Conservation (phyloP, 2,113 vertebrate species). For the Saimiri boliviensis region DNA sequence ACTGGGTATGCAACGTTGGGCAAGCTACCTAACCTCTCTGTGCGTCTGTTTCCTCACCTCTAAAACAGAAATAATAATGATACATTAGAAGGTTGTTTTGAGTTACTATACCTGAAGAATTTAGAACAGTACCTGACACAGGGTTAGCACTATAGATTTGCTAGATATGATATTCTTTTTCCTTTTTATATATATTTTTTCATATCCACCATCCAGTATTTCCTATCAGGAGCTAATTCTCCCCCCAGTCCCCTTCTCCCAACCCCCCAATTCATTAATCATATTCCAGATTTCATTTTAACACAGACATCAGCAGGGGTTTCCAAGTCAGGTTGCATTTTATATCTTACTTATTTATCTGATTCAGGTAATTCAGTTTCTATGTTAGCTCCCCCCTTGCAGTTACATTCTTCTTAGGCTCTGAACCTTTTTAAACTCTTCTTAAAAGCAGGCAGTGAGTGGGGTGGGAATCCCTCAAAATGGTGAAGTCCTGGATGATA, state of each 20-base stretch:
- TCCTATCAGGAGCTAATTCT: not conserved
- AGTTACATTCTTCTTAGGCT: not conserved
- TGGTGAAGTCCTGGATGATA: not conserved
- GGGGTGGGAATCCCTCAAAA: not conserved
- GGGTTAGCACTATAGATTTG: not conserved
- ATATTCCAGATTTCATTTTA: conserved; percentile 19
- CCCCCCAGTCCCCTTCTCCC: not conserved
- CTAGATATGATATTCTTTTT: not conserved
- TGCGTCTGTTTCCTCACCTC: not conserved
- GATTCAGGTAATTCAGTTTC: not conserved
- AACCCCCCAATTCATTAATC: not conserved
- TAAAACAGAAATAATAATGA: not conserved
- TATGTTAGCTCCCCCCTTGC: not conserved
- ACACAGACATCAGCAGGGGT: not conserved
- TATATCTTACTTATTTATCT: not conserved
- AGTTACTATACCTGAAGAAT: not conserved
- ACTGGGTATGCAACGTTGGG: not conserved
- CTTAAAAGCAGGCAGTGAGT: not conserved
- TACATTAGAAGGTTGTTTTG: not conserved
- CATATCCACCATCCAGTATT: not conserved
- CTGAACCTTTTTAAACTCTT: not conserved
- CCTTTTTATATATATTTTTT: not conserved
- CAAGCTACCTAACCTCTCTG: not conserved
- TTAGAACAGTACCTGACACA: not conserved
- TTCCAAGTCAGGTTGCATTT: not conserved